Base-by-base conservation (phyloP, 1,140 invertebrate species). In the Thalassaphorura encarpata region DNA sequence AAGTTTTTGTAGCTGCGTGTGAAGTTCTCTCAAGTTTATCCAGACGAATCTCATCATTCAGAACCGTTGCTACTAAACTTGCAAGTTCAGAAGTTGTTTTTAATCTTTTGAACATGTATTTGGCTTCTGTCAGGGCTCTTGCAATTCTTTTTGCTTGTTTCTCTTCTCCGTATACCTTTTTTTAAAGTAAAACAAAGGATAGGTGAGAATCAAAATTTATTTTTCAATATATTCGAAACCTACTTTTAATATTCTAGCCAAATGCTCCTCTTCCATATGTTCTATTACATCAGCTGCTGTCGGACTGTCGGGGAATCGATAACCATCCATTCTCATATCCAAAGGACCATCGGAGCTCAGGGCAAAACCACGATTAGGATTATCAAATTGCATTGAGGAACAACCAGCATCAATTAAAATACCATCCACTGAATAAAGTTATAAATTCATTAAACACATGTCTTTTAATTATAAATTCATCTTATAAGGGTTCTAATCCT, bases 301-400 rank as follows among this genome's bases (percentile, higher is more conserved):
- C 16, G 85, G 80, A 64, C 80, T 75, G 41, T 82, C 75, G 18
- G 80, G 76, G 68, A 75, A 81, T 64, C 83, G 77, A 27, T 77
- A 72, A 2, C 82, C 80, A 75, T 94, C 87, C 93, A 97, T 97
- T 69, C 93, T 77, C 93, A 97, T 97, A 69, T 97, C 94, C 45
- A 98, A 75, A 8, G 84, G 86, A 0, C 89, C 90, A 76, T 94
- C 79, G 68, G 80, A 78, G 43, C 80, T 83, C 0, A 95, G 63
- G 15, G 85, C 81, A 73, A 98, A 97, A 4, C 94, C 94, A 68
- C 94, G 76, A 18, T 78, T 73, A 2, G 79, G 73, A 65, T 77
- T 75, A 67, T 95, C 85, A 69, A 94, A 83, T 72, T 98, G 94
- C 88, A 96, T 95, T 1, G 89, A 92, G 3, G 92, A 97, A 69